Conservation (phyloP, 2,797 vertebrate genomes). For the Gouania willdenowi region DNA sequence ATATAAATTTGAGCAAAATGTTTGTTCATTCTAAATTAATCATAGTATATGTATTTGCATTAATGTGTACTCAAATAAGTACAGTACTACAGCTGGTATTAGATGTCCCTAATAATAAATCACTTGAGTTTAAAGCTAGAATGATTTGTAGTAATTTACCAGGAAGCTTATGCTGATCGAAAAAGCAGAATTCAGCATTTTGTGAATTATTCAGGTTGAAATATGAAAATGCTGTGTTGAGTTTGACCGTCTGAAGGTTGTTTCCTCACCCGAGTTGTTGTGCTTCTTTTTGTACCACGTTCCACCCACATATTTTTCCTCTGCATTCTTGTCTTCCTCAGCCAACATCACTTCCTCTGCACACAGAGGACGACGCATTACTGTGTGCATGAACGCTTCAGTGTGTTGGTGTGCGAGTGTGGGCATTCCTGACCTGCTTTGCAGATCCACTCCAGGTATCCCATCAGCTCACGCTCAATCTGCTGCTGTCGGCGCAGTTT, state of each 20-base stretch:
- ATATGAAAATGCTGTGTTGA: no score
- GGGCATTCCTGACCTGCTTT: slow-evolving; percentile 78
- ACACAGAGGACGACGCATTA: slow-evolving; percentile 25
- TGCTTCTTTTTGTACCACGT: slow-evolving; percentile 74
- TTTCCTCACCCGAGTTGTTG: slow-evolving; percentile 70
- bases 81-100: no score
- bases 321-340: slow-evolving; percentile 92
- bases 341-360: slow-evolving; percentile 96
- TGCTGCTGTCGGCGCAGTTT: slow-evolving; percentile 94
- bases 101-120: no score
- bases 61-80: no score
- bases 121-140: no score
- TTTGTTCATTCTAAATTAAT: no score
- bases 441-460: slow-evolving; percentile 96
- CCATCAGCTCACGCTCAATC: slow-evolving; percentile 92
- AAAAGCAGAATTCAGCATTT: background rate
- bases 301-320: slow-evolving; percentile 91
- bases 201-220: no score
- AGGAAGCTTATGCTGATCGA: no score
- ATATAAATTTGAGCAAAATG: no score
- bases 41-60: no score
- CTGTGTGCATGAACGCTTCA: no score
- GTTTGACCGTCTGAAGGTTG: background rate
- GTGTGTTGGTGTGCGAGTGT: background rate
- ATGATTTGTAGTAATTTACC: no score